Base-by-base conservation (phyloP, 2,888 invertebrate genomes). In the Pogonocherus hispidulus region DNA sequence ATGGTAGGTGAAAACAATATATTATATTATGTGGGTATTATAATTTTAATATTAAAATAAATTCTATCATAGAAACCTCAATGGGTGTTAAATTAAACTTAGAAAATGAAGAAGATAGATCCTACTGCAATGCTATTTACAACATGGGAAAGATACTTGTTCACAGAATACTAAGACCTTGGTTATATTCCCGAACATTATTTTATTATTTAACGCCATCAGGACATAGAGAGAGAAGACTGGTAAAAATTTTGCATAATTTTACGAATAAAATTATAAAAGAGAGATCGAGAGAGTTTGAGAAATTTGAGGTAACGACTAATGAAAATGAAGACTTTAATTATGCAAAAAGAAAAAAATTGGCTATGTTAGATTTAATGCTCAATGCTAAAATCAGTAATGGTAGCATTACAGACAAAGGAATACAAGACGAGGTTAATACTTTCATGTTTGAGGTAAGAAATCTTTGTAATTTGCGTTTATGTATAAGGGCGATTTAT, bases 351-450 rank as follows among this genome's bases (percentile, higher is more conserved):
- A 83, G 87, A 78, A 89, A 87, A 69, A 87, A 87, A 23, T 55
- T 77, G 47, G 78, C 79, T 9, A 75, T 82, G 69, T 59, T 82
- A 22, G 81, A 81, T 72, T 60, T 81, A 23, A 47, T 82, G 3
- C 56, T 82, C 11, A 74, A 77, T 54, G 79, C 74, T 0, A 75
- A 78, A 64, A 20, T 72, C 19, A 64, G 57, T 3, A 72, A 75
- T 11, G 76, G 71, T 2, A 32, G 64, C 37, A 80, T 82, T 37
- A 78, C 80, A 52, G 69, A 77, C 44, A 65, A 76, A 56, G 90
- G 89, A 1, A 88, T 90, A 0, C 86, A 88, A 73, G 90, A 90
- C 78, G 90, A 90, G 84, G 90, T 90, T 1, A 90, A 90, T 69
- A 90, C 90, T 0, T 90, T 90, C 66, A 89, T 90, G 88, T 81